These are phyloP conservation scores for Syngnathus floridae DNA, from an alignment of 2,113 vertebrate species.

Conservation along the genomic window DNA sequence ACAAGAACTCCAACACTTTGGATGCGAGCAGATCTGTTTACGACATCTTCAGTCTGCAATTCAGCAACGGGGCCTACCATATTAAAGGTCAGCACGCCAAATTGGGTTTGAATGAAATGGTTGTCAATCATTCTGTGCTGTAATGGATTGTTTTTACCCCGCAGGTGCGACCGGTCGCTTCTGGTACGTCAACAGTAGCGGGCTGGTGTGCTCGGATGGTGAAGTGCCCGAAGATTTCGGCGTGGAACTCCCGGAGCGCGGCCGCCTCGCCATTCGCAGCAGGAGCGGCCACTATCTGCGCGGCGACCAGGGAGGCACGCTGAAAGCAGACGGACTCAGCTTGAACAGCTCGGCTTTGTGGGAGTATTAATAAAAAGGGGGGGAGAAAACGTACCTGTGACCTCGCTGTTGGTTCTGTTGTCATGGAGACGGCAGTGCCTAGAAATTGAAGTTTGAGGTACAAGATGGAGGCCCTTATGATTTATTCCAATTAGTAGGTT, in stretches of 20 bases:
- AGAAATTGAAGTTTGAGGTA: background rate
- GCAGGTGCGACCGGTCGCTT: conserved; percentile 80
- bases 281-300: conserved; percentile 84
- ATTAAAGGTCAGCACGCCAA: conserved; percentile 78
- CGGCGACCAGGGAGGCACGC: conserved; percentile 85
- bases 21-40: conserved; percentile 90
- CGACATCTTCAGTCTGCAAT: conserved; percentile 85
- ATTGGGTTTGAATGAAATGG: background rate
- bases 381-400: conserved; percentile 2
- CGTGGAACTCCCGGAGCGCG: conserved; percentile 83
- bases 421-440: background rate
- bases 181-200: conserved; percentile 85
- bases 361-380: conserved; percentile 78
- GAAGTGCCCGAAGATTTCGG: conserved; percentile 85
- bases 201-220: conserved; percentile 83
- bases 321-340: conserved; percentile 80
- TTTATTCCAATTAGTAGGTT: background rate
- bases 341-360: conserved; percentile 79
- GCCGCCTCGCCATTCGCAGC: conserved; percentile 83
- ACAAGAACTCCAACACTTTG: conserved; percentile 85
- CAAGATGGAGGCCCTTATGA: background rate
- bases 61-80: conserved; percentile 86
- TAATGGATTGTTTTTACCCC: background rate
- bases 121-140: background rate
- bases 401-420: background rate